Evolutionary conservation across 2,888 invertebrate species (phyloP).

Genomic region (Ptychoptera contaminata): DNA sequence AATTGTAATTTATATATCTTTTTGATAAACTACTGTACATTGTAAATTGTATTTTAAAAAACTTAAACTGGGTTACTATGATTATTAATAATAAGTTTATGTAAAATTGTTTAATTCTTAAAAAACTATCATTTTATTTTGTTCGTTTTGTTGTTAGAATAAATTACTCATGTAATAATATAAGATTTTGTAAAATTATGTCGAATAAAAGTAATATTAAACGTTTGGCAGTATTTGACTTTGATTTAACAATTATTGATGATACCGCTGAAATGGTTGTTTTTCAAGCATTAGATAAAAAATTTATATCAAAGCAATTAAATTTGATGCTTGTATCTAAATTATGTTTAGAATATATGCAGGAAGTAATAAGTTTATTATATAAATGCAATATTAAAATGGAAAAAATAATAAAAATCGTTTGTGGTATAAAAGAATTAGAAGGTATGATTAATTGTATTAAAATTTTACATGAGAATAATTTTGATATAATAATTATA

Average conservation of each 20-base stretch:
- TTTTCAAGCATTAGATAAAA: slow-evolving; percentile 39
- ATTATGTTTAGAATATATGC: slow-evolving; percentile 64
- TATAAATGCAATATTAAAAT: slow-evolving; percentile 35
- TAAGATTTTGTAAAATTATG: too few relatives aligned
- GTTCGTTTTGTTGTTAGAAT: too few relatives aligned
- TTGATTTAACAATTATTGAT: slow-evolving; percentile 63
- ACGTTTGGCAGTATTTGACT: slow-evolving; percentile 53
- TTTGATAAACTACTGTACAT: too few relatives aligned
- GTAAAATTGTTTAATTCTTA: too few relatives aligned
- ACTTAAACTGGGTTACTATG: too few relatives aligned
- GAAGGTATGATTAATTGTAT: slow-evolving; percentile 45
- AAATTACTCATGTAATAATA: too few relatives aligned
- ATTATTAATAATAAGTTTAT: too few relatives aligned
- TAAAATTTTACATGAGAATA: slow-evolving; percentile 29
- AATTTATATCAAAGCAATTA: slow-evolving; percentile 36
- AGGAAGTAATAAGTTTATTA: slow-evolving; percentile 45
- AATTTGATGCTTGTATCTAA: slow-evolving; percentile 36
- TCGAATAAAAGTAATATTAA: slow-evolving; percentile 7
- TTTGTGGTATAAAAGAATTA: slow-evolving; percentile 41
- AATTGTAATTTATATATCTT: too few relatives aligned
- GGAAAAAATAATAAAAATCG: slow-evolving; percentile 34
- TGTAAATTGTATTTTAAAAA: too few relatives aligned
- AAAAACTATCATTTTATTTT: too few relatives aligned
- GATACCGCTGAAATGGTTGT: slow-evolving; percentile 57
- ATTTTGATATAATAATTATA: slow-evolving; percentile 51